Conservation (phyloP, 2,113 vertebrate species). For the Amblyornis subalaris region DNA sequence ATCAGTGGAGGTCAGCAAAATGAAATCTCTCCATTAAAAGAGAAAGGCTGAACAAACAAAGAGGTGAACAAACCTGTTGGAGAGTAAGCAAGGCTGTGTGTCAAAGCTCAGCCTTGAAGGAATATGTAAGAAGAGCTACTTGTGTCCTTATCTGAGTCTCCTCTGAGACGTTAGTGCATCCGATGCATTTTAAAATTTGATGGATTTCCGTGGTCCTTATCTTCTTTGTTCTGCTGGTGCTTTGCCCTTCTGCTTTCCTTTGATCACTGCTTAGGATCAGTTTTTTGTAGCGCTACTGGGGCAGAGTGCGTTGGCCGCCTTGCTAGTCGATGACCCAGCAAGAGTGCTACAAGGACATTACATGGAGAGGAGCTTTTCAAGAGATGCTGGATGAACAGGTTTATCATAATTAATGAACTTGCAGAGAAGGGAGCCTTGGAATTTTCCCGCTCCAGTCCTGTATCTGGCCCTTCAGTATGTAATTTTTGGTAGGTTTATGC, state of each 20-base stretch:
- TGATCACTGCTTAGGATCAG: constrained; percentile 1
- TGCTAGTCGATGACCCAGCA: neutral
- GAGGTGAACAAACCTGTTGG: neutral
- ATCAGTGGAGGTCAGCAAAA: neutral
- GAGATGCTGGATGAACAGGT: neutral
- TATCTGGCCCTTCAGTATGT: neutral
- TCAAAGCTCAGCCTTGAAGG: constrained; percentile 8
- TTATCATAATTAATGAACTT: constrained; percentile 21
- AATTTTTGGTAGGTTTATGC: neutral
- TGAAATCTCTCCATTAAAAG: neutral
- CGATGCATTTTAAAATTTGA: constrained; percentile 49
- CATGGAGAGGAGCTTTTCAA: neutral
- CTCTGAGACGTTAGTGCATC: constrained; percentile 16
- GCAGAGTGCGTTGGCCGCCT: neutral
- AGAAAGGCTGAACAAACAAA: neutral
- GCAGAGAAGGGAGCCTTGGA: neutral
- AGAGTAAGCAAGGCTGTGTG: neutral
- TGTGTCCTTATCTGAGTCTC: constrained; percentile 50
- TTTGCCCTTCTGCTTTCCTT: constrained; percentile 33
- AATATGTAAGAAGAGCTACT: constrained; percentile 1
- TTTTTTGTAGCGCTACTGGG: neutral
- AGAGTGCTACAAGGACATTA: constrained; percentile 24
- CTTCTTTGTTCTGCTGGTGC: constrained; percentile 19
- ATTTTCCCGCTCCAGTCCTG: neutral
- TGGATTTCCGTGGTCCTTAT: constrained; percentile 42